Evolutionary conservation across 2,797 vertebrate species (phyloP).

Genomic region (Leucoraja ocellata): DNA sequence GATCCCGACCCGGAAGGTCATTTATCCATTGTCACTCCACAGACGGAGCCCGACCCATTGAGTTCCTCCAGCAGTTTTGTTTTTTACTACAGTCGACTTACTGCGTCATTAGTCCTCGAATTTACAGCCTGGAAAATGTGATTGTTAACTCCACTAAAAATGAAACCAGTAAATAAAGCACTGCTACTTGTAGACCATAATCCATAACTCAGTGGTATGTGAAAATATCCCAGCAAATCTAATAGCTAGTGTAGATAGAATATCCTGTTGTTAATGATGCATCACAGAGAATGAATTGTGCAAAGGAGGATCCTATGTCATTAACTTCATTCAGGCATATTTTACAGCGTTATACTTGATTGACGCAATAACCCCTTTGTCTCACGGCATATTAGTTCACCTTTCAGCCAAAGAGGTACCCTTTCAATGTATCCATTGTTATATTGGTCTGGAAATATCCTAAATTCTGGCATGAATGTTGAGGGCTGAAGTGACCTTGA

Average conservation of each 20-base stretch:
- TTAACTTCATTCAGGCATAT: background rate
- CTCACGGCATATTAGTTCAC: background rate
- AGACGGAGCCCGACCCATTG: too few relatives aligned
- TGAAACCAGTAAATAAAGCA: slow-evolving; percentile 24
- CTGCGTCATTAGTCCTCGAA: background rate
- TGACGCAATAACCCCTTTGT: background rate
- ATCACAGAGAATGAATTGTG: background rate
- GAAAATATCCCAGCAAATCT: background rate
- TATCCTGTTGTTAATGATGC: background rate
- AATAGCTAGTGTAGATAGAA: background rate
- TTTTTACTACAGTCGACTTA: background rate
- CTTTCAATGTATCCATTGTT: background rate
- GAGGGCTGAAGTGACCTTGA: background rate
- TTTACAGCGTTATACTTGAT: background rate
- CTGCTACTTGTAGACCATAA: background rate
- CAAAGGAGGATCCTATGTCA: background rate
- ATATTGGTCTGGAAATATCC: background rate
- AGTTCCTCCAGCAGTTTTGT: too few relatives aligned
- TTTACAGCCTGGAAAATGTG: background rate
- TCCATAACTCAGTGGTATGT: too few relatives aligned
- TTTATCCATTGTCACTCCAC: too few relatives aligned
- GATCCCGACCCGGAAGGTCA: too few relatives aligned
- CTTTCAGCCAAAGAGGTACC: background rate
- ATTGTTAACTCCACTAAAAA: background rate
- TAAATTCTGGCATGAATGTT: background rate